A percentile compares a stretch with the other conserved stretches of the same genome.
These are phyloP conservation scores for Thecophora atra DNA, from an alignment of 2,888 invertebrate species.

Conservation along the genomic window DNA sequence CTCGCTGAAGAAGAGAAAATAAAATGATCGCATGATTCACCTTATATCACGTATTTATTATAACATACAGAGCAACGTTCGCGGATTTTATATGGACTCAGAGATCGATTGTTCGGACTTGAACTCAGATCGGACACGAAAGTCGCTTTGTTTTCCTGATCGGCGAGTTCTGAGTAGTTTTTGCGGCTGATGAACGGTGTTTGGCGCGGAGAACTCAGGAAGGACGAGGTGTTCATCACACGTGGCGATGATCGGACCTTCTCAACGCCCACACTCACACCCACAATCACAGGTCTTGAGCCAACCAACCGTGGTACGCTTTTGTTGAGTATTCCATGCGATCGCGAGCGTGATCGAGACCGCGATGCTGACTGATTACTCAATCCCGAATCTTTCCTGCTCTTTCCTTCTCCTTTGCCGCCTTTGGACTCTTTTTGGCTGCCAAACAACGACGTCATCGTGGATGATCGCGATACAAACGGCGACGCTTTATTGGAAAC, in stretches of 20 bases:
- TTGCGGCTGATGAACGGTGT: conserved; percentile 53
- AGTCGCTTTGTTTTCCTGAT: conserved; percentile 41
- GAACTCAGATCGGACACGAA: conserved; percentile 42
- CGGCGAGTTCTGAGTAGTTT: conserved; percentile 43
- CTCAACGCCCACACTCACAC: neutral
- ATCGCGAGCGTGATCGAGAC: conserved; percentile 33
- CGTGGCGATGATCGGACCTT: conserved; percentile 42
- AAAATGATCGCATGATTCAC: too few species aligned
- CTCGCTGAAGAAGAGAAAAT: too few species aligned
- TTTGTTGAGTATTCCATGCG: conserved; percentile 15
- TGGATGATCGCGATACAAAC: conserved; percentile 30
- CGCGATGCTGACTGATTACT: neutral
- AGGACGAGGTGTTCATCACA: conserved; percentile 45
- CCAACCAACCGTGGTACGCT: neutral
- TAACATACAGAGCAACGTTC: conserved; percentile 58
- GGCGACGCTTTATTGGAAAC: conserved; percentile 36
- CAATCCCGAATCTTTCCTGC: conserved; percentile 28
- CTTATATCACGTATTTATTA: conserved; percentile 54
- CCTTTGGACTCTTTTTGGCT: neutral
- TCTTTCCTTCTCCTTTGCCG: neutral
- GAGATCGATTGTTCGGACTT: conserved; percentile 25
- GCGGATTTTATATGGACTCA: conserved; percentile 47
- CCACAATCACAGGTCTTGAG: conserved; percentile 11
- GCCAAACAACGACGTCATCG: conserved; percentile 34
- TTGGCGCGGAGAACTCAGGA: conserved; percentile 49